These are phyloP conservation scores for Epinephelus awoara DNA, from an alignment of 2,797 vertebrate genomes.

Conservation along the genomic window DNA sequence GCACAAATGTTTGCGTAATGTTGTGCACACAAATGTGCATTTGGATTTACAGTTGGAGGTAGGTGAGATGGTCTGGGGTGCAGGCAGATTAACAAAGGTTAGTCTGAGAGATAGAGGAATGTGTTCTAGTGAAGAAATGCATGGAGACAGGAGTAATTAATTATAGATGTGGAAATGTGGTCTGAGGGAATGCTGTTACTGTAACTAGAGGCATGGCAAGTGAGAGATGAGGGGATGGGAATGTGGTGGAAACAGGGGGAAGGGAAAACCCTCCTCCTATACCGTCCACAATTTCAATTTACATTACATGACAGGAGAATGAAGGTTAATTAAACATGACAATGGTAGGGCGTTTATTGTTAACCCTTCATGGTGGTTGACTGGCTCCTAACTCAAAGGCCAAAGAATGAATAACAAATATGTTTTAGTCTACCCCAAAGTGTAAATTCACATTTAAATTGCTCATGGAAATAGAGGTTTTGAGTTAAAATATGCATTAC, in stretches of 20 bases:
- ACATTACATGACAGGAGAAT: constrained; percentile 73
- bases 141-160: constrained; percentile 83
- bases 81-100: constrained; percentile 55
- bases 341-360: constrained; percentile 70
- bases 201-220: constrained; percentile 79
- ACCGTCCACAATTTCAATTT: constrained; percentile 79
- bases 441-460: constrained; percentile 53
- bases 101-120: constrained; percentile 65
- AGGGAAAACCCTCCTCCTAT: constrained; percentile 34
- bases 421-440: constrained; percentile 36
- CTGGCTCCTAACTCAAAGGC: constrained; percentile 73
- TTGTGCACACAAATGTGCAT: constrained; percentile 11
- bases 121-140: constrained; percentile 76
- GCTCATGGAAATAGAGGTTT: constrained; percentile 15
- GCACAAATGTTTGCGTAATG: constrained; percentile 49
- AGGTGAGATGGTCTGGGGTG: constrained; percentile 46
- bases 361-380: constrained; percentile 69
- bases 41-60: constrained; percentile 52
- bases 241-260: constrained; percentile 40
- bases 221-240: constrained; percentile 49
- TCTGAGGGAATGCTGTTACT: constrained; percentile 79
- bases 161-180: constrained; percentile 84
- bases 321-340: constrained; percentile 84
- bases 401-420: constrained; percentile 73
- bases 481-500: constrained; percentile 6